These are phyloP conservation scores for Aphelenchoides avenae DNA, from an alignment of 1,140 invertebrate species.

Conservation along the genomic window DNA sequence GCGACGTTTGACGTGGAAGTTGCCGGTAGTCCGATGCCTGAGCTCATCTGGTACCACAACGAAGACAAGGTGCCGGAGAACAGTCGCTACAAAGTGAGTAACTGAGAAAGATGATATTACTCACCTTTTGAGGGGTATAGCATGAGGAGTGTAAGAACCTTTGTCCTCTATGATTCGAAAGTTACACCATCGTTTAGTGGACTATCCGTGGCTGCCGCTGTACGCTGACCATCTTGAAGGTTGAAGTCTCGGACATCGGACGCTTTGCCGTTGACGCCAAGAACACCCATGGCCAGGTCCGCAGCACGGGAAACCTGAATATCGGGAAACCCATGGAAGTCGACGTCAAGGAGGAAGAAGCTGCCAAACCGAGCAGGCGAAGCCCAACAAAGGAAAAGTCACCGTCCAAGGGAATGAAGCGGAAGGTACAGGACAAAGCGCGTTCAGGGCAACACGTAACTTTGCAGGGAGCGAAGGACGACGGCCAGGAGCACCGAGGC, in stretches of 20 bases:
- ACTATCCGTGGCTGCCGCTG: no score
- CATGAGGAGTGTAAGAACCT: no score
- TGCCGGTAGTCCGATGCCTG: slow-evolving; percentile 36
- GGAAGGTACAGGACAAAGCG: slow-evolving; percentile 18
- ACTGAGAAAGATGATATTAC: no score
- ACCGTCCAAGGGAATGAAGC: background rate
- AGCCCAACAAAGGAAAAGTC: no score
- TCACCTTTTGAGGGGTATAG: no score
- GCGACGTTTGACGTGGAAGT: slow-evolving; percentile 43
- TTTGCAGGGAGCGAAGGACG: no score
- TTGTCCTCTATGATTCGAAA: no score
- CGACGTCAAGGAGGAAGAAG: background rate
- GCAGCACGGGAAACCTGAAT: slow-evolving; percentile 38
- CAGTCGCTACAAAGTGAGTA: no score
- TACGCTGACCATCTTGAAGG: slow-evolving; percentile 20
- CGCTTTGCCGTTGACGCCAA: slow-evolving; percentile 42
- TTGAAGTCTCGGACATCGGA: slow-evolving; percentile 33
- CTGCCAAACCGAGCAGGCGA: no score
- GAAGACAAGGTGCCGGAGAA: slow-evolving; percentile 19
- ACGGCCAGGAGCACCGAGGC: slow-evolving; percentile 21
- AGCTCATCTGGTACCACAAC: slow-evolving; percentile 47
- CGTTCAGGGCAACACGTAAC: no score
- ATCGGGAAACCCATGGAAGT: slow-evolving; percentile 29
- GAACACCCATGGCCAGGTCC: slow-evolving; percentile 48
- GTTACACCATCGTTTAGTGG: no score